Evolutionary conservation across 1,140 invertebrate species (phyloP).

Genomic region (Rhopalosiphum padi): DNA sequence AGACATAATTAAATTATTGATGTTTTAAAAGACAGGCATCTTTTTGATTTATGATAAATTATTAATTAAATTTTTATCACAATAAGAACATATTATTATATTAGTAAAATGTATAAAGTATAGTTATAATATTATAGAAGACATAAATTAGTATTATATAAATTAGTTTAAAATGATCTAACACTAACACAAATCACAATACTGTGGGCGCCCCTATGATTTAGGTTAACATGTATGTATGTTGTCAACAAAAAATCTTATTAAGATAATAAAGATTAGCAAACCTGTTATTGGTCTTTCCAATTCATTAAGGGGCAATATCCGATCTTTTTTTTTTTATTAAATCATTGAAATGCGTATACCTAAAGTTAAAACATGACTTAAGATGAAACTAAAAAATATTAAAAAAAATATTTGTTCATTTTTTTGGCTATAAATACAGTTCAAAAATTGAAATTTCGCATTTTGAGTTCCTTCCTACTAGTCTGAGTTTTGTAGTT

Average conservation of each 20-base stretch:
- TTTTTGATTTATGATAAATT: not conserved
- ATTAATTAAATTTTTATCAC: not conserved
- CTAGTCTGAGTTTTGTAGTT: no score
- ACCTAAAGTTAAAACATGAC: no score
- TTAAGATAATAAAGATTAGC: constrained; percentile 20
- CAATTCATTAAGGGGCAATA: no score
- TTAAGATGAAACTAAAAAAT: no score
- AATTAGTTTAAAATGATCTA: not conserved
- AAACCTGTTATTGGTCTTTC: constrained; percentile 15
- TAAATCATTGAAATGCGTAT: no score
- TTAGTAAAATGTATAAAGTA: not conserved
- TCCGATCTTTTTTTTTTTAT: no score
- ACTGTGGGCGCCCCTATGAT: not conserved
- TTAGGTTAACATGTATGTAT: not conserved
- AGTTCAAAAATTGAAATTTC: no score
- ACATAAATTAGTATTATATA: not conserved
- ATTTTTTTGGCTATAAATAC: no score
- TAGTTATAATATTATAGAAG: not conserved
- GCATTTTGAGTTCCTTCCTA: no score
- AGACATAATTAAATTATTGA: not conserved
- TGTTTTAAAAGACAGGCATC: not conserved
- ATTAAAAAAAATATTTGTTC: no score
- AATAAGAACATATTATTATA: not conserved
- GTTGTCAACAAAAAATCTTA: not conserved
- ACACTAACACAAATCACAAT: not conserved